phyloP scores from a whole-genome alignment of 2,797 vertebrate genomes.

The Gadopsis marmoratus region DNA sequence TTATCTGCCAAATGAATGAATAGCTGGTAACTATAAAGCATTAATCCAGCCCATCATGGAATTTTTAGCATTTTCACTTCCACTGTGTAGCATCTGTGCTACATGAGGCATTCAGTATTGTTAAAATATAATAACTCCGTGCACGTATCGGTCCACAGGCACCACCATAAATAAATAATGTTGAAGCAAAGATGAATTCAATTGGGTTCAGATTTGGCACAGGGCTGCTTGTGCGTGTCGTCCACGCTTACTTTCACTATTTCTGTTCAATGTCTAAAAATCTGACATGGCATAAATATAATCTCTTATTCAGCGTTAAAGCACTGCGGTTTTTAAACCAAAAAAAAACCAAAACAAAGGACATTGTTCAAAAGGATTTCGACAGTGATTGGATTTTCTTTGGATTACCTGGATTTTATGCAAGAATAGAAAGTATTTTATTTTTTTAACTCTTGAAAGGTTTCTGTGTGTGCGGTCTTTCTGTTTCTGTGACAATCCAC shows the following conservation, averaged over 20 bases:
- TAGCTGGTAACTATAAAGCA: not conserved
- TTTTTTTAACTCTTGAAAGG: slow-evolving; percentile 6
- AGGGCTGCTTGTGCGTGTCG: not conserved
- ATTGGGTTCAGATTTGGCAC: not conserved
- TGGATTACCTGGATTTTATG: slow-evolving; percentile 38
- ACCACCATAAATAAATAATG: not conserved
- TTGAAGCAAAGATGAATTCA: not conserved
- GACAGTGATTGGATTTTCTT: slow-evolving; percentile 33
- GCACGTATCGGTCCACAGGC: not conserved
- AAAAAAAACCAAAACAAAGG: slow-evolving; percentile 3
- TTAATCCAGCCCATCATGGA: not conserved
- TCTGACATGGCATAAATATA: slow-evolving; percentile 12
- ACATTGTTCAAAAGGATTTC: slow-evolving; percentile 31
- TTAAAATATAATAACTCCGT: not conserved
- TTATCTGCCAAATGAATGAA: too few species aligned
- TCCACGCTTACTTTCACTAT: not conserved
- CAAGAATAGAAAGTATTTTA: not conserved
- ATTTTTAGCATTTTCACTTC: too few species aligned
- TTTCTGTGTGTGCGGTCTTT: not conserved
- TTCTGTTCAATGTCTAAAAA: slow-evolving; percentile 1
- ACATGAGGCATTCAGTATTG: not conserved
- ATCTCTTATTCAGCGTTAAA: slow-evolving; percentile 25
- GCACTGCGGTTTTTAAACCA: not conserved
- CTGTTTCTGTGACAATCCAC: slow-evolving; percentile 13
- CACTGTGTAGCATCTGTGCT: not conserved